These are phyloP conservation scores for Grammomys dolichurus DNA, from an alignment of 2,113 vertebrate species.

Conservation along the genomic window DNA sequence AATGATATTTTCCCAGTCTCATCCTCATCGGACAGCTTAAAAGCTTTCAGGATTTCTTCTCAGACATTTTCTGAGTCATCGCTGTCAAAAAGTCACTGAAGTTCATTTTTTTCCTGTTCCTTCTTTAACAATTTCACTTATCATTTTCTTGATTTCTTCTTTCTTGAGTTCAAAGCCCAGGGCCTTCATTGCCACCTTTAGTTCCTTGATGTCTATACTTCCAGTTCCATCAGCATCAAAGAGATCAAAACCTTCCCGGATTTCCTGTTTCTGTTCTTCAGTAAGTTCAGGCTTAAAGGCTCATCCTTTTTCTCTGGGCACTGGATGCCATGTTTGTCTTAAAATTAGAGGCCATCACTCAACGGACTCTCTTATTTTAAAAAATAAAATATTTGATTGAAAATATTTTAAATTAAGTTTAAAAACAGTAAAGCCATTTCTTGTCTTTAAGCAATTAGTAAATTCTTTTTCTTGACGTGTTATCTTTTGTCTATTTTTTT, in stretches of 20 bases:
- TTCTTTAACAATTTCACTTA: slow-evolving; percentile 94
- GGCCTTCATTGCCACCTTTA: too few species aligned
- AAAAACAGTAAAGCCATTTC: neutral
- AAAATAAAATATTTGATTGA: slow-evolving; percentile 29
- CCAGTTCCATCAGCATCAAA: slow-evolving; percentile 88
- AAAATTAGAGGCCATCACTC: slow-evolving; percentile 76
- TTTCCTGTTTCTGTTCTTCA: slow-evolving; percentile 94
- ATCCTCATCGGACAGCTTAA: slow-evolving; percentile 96
- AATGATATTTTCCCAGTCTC: slow-evolving; percentile 98
- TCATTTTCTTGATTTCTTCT: slow-evolving; percentile 98
- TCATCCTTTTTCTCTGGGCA: slow-evolving; percentile 89
- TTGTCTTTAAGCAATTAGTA: neutral
- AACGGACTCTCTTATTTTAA: too few species aligned
- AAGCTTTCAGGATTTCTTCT: slow-evolving; percentile 98
- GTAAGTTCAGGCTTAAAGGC: slow-evolving; percentile 91
- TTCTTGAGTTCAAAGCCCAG: slow-evolving; percentile 85
- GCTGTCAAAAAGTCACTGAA: slow-evolving; percentile 93
- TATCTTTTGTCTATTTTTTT: neutral
- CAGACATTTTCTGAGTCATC: slow-evolving; percentile 98
- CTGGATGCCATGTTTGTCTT: slow-evolving; percentile 89
- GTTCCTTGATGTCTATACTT: too few species aligned
- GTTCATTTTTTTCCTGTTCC: slow-evolving; percentile 95
- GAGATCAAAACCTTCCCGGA: slow-evolving; percentile 95
- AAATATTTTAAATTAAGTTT: neutral
- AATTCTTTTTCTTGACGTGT: neutral